Evolutionary conservation across 2,797 vertebrate species (phyloP).

Genomic region (Pipistrellus pipistrellus): DNA sequence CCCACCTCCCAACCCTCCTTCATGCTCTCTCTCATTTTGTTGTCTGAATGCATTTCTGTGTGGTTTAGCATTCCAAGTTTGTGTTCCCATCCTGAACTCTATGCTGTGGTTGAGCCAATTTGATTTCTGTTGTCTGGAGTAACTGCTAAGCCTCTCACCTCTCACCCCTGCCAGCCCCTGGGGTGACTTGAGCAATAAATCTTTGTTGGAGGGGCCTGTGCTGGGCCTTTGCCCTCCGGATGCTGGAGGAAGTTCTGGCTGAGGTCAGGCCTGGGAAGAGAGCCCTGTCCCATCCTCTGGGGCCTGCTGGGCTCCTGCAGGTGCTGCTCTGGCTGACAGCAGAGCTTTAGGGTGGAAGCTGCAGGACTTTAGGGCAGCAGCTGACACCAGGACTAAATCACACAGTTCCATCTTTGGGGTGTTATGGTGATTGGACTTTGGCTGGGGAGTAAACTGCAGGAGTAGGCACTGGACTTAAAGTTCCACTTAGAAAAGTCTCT

Average conservation of each 20-base stretch:
- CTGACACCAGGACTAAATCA: background rate
- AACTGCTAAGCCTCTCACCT: conserved; percentile 57
- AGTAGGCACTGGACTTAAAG: background rate
- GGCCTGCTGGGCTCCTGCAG: background rate
- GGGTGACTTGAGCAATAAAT: background rate
- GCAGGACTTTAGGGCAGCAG: background rate
- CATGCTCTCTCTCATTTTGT: conserved; percentile 85
- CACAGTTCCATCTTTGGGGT: background rate
- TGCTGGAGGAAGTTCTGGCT: conserved; percentile 44
- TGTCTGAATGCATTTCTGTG: conserved; percentile 96
- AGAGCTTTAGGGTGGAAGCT: background rate
- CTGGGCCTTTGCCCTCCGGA: background rate
- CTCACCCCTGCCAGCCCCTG: conserved; percentile 38
- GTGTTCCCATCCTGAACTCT: conserved; percentile 82
- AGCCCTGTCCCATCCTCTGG: background rate
- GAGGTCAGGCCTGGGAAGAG: conserved; percentile 18
- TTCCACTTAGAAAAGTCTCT: background rate
- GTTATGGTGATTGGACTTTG: background rate
- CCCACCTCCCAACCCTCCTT: background rate
- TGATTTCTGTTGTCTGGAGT: conserved; percentile 77
- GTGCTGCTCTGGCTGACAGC: background rate
- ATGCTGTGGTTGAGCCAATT: conserved; percentile 71
- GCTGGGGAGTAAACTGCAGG: background rate
- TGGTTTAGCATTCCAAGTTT: conserved; percentile 91
- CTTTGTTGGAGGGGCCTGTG: background rate